Evolutionary conservation across 2,797 vertebrate genomes (phyloP).

Genomic region (Microhierax caerulescens): DNA sequence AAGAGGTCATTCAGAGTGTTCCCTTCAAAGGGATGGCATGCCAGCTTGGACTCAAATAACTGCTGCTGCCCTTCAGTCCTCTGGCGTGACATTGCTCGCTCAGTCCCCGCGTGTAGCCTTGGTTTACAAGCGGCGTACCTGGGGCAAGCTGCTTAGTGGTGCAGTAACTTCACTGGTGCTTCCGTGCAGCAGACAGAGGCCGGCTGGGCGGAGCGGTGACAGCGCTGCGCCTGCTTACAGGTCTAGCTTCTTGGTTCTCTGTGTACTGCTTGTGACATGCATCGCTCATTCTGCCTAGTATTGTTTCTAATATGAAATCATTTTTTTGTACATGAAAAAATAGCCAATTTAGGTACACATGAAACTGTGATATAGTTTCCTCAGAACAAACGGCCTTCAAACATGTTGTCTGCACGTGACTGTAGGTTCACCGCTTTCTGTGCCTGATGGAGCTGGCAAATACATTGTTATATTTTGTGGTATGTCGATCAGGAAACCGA

Average conservation of each 20-base stretch:
- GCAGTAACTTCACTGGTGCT: background rate
- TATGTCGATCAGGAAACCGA: background rate
- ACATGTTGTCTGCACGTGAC: background rate
- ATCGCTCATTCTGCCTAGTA: accelerated
- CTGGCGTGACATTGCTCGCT: no score
- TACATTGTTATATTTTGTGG: background rate
- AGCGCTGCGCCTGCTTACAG: background rate
- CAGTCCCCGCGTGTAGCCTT: background rate
- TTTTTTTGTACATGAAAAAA: background rate
- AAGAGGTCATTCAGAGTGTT: background rate
- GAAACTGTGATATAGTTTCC: background rate
- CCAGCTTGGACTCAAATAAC: background rate
- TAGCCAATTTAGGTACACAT: accelerated
- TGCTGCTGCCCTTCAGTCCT: background rate
- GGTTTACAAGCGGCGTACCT: background rate
- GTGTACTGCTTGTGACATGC: background rate
- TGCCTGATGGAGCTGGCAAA: background rate
- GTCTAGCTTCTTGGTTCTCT: background rate
- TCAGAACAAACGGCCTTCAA: background rate
- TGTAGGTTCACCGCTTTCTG: background rate
- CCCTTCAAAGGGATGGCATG: background rate
- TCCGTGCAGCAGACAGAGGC: background rate
- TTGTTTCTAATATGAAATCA: background rate
- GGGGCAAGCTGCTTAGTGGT: background rate
- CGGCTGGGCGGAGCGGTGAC: background rate